A percentile compares a stretch with the other conserved stretches of the same genome.
These are phyloP conservation scores for Montipora efflorescens DNA, from an alignment of 64 coral and sea anemone genomes.

Conservation along the genomic window DNA sequence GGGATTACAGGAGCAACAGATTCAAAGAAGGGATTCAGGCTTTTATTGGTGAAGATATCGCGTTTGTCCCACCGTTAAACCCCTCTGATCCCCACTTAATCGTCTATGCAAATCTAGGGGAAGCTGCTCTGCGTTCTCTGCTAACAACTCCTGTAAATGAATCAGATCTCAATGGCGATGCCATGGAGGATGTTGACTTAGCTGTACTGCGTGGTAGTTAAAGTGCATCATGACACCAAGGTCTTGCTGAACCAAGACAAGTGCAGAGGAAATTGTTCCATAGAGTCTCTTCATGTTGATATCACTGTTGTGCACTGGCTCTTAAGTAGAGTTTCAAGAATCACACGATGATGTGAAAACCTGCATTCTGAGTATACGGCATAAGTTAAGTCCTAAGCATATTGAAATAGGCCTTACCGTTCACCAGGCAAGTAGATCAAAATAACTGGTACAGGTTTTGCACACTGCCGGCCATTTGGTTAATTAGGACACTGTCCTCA, in stretches of 20 bases:
- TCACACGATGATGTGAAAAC: constrained; percentile 49
- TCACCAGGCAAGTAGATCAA: constrained; percentile 69
- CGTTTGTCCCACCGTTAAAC: constrained; percentile 54
- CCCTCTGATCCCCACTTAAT: constrained; percentile 49
- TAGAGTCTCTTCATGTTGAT: constrained; percentile 66
- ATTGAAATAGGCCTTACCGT: constrained; percentile 65
- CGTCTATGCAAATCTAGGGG: constrained; percentile 25
- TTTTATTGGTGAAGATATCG: constrained; percentile 13
- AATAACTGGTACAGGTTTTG: constrained; percentile 55
- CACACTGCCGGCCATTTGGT: constrained; percentile 36
- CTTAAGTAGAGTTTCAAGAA: constrained; percentile 23
- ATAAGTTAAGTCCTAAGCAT: constrained; percentile 55
- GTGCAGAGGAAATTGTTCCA: constrained; percentile 53
- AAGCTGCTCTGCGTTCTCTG: constrained; percentile 3
- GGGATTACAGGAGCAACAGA: constrained; percentile 52
- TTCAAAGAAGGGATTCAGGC: constrained; percentile 59
- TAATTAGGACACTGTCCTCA: constrained; percentile 40
- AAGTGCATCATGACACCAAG: constrained; percentile 78
- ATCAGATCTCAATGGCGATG: constrained; percentile 21
- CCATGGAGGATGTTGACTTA: constrained; percentile 66
- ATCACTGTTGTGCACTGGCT: constrained; percentile 47
- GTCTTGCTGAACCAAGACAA: constrained; percentile 12
- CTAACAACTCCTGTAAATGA: background rate
- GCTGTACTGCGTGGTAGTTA: constrained; percentile 70
- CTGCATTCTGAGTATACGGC: constrained; percentile 61